A percentile compares a stretch with the other conserved stretches of the same genome.
Evolutionary conservation across 2,888 invertebrate species (phyloP).

Genomic region (Drosophila vallismaia): DNA sequence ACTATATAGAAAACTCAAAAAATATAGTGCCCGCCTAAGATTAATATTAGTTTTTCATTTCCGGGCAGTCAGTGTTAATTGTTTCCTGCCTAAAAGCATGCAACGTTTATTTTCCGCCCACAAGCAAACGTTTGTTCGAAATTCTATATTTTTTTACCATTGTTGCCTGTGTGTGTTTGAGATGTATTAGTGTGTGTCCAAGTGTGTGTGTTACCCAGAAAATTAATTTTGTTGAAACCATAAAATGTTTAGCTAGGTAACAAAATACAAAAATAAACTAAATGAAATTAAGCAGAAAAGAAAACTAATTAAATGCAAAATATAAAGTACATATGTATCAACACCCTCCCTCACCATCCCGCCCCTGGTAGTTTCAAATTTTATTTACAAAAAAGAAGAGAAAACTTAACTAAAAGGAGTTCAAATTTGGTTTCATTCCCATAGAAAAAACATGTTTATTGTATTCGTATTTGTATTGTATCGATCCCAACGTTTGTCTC

Average conservation of each 20-base stretch:
- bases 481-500: conserved; percentile 54
- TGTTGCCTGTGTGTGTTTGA: conserved; percentile 25
- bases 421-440: conserved; percentile 28
- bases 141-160: conserved; percentile 24
- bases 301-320: conserved; percentile 15
- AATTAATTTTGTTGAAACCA: conserved; percentile 49
- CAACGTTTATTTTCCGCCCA: conserved; percentile 2
- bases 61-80: conserved; percentile 9
- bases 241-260: conserved; percentile 61
- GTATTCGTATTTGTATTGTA: conserved; percentile 35
- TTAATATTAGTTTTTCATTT: not conserved
- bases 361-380: conserved; percentile 10
- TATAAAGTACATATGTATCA: not conserved
- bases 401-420: conserved; percentile 5
- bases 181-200: not conserved
- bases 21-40: conserved; percentile 21
- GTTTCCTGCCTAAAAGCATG: conserved; percentile 11
- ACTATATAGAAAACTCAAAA: conserved; percentile 8
- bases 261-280: conserved; percentile 21
- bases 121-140: conserved; percentile 9
- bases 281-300: conserved; percentile 8
- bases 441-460: conserved; percentile 19
- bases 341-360: not conserved
- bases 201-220: conserved; percentile 6
- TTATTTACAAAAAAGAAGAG: not conserved